Conservation (phyloP, 1,140 invertebrate species). For the Listronotus bonariensis region DNA sequence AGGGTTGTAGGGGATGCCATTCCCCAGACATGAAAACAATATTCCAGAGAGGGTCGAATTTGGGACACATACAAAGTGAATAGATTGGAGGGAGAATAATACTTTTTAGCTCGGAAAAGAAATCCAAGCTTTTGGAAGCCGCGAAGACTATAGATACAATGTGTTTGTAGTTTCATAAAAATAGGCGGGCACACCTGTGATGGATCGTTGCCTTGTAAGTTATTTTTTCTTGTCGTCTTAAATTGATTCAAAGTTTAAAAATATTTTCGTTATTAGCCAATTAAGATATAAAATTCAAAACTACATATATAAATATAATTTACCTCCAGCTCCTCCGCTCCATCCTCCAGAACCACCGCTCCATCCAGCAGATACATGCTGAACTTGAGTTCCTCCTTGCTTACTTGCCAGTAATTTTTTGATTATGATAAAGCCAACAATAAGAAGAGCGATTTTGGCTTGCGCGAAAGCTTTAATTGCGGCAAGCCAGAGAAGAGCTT, state of each 20-base stretch:
- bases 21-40: not conserved
- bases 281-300: not conserved
- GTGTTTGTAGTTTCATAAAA: no score
- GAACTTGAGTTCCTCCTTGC: slow-evolving; percentile 57
- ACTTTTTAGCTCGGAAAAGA: no score
- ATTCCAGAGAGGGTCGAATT: no score
- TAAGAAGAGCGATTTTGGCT: slow-evolving; percentile 74
- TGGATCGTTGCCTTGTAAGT: no score
- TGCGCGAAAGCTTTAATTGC: slow-evolving; percentile 77
- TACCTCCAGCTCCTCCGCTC: slow-evolving; percentile 34
- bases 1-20: not conserved
- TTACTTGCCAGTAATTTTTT: slow-evolving; percentile 74
- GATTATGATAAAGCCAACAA: slow-evolving; percentile 74
- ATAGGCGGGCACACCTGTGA: no score
- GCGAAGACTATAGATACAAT: no score
- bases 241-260: no score
- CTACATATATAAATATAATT: slow-evolving; percentile 1
- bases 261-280: no score
- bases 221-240: no score
- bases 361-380: slow-evolving; percentile 60
- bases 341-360: slow-evolving; percentile 53
- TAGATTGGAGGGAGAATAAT: no score
- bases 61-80: no score
- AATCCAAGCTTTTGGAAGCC: no score
- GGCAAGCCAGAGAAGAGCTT: slow-evolving; percentile 72